Conservation (phyloP, 1,140 invertebrate species). For the Euwallacea similis region DNA sequence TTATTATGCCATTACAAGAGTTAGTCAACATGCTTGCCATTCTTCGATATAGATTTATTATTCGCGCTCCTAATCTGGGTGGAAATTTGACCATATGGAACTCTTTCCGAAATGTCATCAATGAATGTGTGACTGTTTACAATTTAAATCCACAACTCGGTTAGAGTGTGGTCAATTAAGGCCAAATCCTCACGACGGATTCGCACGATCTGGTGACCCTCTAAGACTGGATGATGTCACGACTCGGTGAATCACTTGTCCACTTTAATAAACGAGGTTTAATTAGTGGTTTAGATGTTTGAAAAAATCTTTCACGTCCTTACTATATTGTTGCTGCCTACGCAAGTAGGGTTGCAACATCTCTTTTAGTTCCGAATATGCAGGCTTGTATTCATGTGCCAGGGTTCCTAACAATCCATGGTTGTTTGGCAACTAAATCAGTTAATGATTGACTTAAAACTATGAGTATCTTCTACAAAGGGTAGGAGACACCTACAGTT, state of each 20-base stretch:
- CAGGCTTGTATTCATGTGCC: too few species aligned
- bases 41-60: constrained; percentile 20
- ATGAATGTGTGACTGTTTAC: constrained; percentile 29
- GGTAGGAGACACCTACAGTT: too few species aligned
- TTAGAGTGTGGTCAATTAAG: constrained; percentile 16
- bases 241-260: neutral
- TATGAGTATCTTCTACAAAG: too few species aligned
- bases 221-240: constrained; percentile 23
- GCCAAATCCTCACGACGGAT: constrained; percentile 20
- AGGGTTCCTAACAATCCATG: too few species aligned
- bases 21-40: constrained; percentile 34
- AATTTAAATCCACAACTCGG: constrained; percentile 19
- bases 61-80: constrained; percentile 18
- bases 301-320: too few species aligned
- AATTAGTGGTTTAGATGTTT: neutral
- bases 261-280: constrained; percentile 6
- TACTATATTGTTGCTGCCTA: too few species aligned
- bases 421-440: too few species aligned
- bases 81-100: constrained; percentile 24
- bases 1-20: constrained; percentile 35
- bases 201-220: constrained; percentile 24
- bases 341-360: too few species aligned
- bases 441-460: too few species aligned
- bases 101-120: constrained; percentile 5
- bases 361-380: too few species aligned